A percentile compares a stretch with the other conserved stretches of the same genome.
Conservation (phyloP, 2,888 invertebrate species). For the Drosophila ustulata region DNA sequence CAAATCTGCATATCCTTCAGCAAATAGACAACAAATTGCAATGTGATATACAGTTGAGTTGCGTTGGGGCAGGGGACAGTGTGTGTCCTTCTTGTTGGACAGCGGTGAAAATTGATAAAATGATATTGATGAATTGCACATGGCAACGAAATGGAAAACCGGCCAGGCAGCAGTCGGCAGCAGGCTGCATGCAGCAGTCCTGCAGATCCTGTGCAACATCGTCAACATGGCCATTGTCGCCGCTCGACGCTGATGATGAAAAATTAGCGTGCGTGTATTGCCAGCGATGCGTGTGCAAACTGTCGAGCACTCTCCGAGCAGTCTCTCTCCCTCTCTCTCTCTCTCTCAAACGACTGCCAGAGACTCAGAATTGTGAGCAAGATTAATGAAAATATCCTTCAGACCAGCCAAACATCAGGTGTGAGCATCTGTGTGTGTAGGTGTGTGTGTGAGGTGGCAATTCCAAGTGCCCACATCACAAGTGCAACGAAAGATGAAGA, state of each 20-base stretch:
- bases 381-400: constrained; percentile 69
- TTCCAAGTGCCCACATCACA: constrained; percentile 11
- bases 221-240: constrained; percentile 61
- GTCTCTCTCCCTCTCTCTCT: neutral
- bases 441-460: neutral
- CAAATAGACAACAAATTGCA: constrained; percentile 80
- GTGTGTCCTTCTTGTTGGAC: constrained; percentile 63
- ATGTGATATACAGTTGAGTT: constrained; percentile 76
- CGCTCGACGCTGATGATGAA: constrained; percentile 73
- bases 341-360: constrained; percentile 1
- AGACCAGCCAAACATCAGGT: constrained; percentile 15
- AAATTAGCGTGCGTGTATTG: constrained; percentile 70
- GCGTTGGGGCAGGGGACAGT: constrained; percentile 15
- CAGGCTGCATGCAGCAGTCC: constrained; percentile 18
- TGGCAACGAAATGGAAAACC: constrained; percentile 64
- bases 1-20: constrained; percentile 80
- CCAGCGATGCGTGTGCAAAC: constrained; percentile 58
- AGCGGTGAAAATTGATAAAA: constrained; percentile 83
- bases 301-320: constrained; percentile 15
- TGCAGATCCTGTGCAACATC: constrained; percentile 58
- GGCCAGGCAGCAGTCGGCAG: constrained; percentile 12
- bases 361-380: constrained; percentile 61
- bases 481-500: constrained; percentile 8
- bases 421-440: constrained; percentile 16
- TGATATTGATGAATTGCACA: constrained; percentile 84